Evolutionary conservation across 2,113 vertebrate species (phyloP).

Genomic region (Glaucidium brasilianum): DNA sequence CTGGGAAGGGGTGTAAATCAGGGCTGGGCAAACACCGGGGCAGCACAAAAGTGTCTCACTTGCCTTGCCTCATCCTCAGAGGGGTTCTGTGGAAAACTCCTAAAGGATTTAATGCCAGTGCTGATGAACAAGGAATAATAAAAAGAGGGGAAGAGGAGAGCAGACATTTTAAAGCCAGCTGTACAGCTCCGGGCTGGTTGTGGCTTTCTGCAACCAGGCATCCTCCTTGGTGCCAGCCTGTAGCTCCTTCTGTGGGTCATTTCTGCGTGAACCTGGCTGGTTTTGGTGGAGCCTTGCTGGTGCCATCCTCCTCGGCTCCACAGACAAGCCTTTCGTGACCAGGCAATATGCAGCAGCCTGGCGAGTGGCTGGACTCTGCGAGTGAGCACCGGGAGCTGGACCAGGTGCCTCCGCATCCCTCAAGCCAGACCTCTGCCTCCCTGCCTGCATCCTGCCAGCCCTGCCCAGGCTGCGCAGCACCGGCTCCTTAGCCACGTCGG

Average conservation of each 20-base stretch:
- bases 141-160: neutral
- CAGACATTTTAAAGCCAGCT: neutral
- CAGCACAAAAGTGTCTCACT: neutral
- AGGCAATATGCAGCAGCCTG: rapidly evolving
- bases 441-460: neutral
- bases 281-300: neutral
- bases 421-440: neutral
- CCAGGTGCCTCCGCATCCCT: neutral
- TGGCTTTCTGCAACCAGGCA: rapidly evolving
- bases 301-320: neutral
- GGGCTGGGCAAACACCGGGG: neutral
- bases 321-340: rapidly evolving
- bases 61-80: neutral
- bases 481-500: neutral
- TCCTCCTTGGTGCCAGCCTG: neutral
- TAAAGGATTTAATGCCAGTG: neutral
- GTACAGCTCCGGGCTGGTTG: neutral
- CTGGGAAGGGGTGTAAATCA: neutral
- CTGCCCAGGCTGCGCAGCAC: too few relatives aligned
- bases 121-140: neutral
- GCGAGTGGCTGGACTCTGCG: rapidly evolving
- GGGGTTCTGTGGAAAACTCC: neutral
- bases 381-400: neutral
- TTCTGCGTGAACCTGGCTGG: neutral
- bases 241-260: neutral